Conservation (phyloP, 1,140 invertebrate genomes). For the Limonius californicus region DNA sequence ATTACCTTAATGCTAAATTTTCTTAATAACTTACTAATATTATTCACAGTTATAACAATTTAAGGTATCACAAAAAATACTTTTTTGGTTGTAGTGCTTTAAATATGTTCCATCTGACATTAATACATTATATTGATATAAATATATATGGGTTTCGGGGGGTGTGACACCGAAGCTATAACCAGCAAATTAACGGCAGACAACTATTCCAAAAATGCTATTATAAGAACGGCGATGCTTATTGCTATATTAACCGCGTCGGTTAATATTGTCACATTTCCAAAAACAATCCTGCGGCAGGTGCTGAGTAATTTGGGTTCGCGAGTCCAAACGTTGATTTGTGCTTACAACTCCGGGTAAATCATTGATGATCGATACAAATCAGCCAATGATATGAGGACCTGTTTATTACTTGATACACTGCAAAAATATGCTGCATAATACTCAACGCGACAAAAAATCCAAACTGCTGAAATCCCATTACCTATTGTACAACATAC, state of each 20-base stretch:
- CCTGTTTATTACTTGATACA: not conserved
- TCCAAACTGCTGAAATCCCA: too few species aligned
- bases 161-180: not conserved
- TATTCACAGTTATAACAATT: constrained; percentile 41
- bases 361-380: not conserved
- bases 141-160: not conserved
- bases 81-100: constrained; percentile 19
- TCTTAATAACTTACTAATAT: constrained; percentile 31
- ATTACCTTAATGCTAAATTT: not conserved
- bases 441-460: not conserved
- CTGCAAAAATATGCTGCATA: not conserved
- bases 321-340: too few species aligned
- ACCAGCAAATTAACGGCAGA: not conserved
- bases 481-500: not conserved
- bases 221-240: too few species aligned
- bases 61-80: constrained; percentile 44
- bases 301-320: too few species aligned
- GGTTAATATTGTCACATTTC: too few species aligned
- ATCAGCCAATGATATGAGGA: not conserved
- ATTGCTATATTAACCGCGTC: too few species aligned
- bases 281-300: too few species aligned
- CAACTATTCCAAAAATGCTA: too few species aligned
- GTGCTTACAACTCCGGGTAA: not conserved
- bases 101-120: not conserved
- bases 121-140: not conserved